Base-by-base conservation (phyloP, 2,797 vertebrate species). In the Schizopygopsis malacanthus region DNA sequence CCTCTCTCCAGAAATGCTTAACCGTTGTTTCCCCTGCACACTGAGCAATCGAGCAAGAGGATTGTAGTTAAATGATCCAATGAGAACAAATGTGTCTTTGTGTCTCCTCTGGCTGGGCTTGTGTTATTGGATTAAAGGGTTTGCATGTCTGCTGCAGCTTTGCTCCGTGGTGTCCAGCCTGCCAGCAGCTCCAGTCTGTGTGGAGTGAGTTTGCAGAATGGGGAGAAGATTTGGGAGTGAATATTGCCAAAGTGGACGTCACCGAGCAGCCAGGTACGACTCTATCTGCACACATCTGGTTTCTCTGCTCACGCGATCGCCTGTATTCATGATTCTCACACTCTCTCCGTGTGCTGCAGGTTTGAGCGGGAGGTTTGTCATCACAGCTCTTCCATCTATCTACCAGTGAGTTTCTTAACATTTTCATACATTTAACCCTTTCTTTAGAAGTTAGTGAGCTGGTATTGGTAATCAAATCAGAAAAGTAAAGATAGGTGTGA, bases 151-250 rank as follows among this genome's bases (percentile, higher is more conserved):
- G 15, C 83, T 45, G 9, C 92, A 99, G 98, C 91, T 99, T 97
- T 41, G 98, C 98, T 0, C 98, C 98, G 0, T 99, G 98, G 98
- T 99, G 98, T 69, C 97, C 97, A 1, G 98, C 98, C 45, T 99
- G 98, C 89, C 97, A 97, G 92, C 97, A 94, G 90, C 96, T 99
- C 52, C 97, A 99, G 90, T 88, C 96, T 7, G 96, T 96, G 88
- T 99, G 98, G 98, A 96, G 95, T 91, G 96, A 96, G 89, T 98
- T 99, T 69, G 97, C 97, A 0, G 97, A 97, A 83, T 99, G 97
- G 98, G 96, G 97, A 43, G 97, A 99, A 83, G 98, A 99, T 92
- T 95, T 99, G 90, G 97, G 96, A 18, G 92, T 99, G 88, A 98
- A 96, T 88, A 94, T 99, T 4, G 98, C 97, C 82, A 98, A 99